Conservation (phyloP, 1,140 invertebrate genomes). For the Platyscapa corneri region DNA sequence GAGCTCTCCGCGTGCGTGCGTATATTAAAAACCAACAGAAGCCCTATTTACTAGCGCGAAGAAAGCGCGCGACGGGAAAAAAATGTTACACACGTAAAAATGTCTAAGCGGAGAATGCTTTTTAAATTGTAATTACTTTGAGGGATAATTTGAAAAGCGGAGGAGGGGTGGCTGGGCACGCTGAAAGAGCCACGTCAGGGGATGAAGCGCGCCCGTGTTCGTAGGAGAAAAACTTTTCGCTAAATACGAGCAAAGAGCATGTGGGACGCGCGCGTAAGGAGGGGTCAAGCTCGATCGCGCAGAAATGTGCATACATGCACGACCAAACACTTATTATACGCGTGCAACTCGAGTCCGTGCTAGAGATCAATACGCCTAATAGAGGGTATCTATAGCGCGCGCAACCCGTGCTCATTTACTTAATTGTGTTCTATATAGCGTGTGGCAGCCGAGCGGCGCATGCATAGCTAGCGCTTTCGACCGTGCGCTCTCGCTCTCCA, state of each 20-base stretch:
- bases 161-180: not conserved
- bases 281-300: conserved; percentile 49
- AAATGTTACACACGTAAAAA: conserved; percentile 1
- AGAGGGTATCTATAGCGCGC: conserved; percentile 72
- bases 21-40: conserved; percentile 18
- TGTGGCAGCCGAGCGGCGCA: conserved; percentile 43
- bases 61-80: not conserved
- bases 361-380: conserved; percentile 75
- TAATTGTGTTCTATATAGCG: conserved; percentile 73
- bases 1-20: not conserved
- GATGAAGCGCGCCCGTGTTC: not conserved
- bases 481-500: not conserved
- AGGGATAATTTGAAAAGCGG: conserved; percentile 14
- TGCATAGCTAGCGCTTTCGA: conserved; percentile 50
- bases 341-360: conserved; percentile 69
- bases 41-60: not conserved
- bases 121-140: conserved; percentile 30
- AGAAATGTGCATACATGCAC: conserved; percentile 63
- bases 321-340: conserved; percentile 72
- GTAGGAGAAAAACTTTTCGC: conserved; percentile 1
- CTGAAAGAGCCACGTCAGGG: not conserved
- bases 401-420: conserved; percentile 75
- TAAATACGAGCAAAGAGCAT: conserved; percentile 13
- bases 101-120: conserved; percentile 5
- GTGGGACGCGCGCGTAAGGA: not conserved